Evolutionary conservation across 2,888 invertebrate genomes (phyloP), one percentile per base, ranked within the genome.

Genomic region (Corbicula japonica): DNA sequence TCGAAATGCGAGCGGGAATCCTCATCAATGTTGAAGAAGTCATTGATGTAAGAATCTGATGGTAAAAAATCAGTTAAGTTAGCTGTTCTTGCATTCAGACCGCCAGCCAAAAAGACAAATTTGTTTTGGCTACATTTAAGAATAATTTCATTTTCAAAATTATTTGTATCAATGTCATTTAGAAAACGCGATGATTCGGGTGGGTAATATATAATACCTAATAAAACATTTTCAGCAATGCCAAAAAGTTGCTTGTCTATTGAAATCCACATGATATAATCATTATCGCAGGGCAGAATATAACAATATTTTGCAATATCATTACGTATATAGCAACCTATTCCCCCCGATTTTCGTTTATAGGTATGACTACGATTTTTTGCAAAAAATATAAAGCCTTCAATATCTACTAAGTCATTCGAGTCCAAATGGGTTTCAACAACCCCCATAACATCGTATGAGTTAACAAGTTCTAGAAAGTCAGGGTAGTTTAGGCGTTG

Each of bases 131-230:
- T 63, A 34, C 34, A 50, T 32, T 32, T 12, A 32, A n/a, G n/a
- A 30, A 50, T 63, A 34, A 63, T 63, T 48, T 63, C 63, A n/a
- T 48, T 48, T 34, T 63, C 34, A 63, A 63, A 50, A 32, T 1
- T n/a, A n/a, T 48, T 30, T 1, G 50, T 2, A 1, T 63, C 63
- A 32, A 21, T 21, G 1, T 63, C 48, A 50, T 63, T 63, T 12
- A 63, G 26, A 34, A 48, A 63, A 1, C 44, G 8, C 2, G 62
- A 62, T 8, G 12, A n/a, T 44, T 44, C 30, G 15, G 62, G 62
- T 4, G 46, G 41, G 4, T 46, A 18, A 46, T 62, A 62, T 2
- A 62, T 30, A 8, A 46, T n/a, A 23, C 62, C 62, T 28, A 62
- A 38, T 21, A 62, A 21, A 8, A 21, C 12, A 62, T 44, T 30